Evolutionary conservation across 2,797 vertebrate genomes (phyloP).

Genomic region (Urocyon cinereoargenteus): DNA sequence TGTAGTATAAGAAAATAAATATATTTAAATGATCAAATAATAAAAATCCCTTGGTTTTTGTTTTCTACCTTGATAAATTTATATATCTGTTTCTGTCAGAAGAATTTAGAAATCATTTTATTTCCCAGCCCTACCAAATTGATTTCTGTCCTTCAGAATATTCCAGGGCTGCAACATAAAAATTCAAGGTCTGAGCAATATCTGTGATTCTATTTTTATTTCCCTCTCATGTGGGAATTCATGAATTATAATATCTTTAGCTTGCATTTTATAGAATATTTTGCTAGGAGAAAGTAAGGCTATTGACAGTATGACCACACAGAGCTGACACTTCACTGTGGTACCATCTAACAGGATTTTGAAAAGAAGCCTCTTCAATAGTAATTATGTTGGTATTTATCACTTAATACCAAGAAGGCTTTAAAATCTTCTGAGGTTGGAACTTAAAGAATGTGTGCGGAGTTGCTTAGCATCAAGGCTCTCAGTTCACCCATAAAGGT

Average conservation of each 20-base stretch:
- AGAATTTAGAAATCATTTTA: constrained; percentile 46
- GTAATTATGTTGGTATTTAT: background rate
- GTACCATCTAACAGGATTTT: background rate
- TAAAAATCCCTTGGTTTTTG: background rate
- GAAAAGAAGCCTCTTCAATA: background rate
- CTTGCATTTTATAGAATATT: background rate
- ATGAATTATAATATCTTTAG: background rate
- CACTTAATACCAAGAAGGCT: background rate
- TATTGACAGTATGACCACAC: background rate
- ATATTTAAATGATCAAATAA: background rate
- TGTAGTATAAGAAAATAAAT: background rate
- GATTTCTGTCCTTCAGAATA: background rate
- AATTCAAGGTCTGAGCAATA: background rate
- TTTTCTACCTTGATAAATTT: constrained; percentile 24
- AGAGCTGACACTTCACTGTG: background rate
- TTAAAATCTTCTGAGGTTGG: background rate
- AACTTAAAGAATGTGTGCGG: background rate
- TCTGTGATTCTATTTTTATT: background rate
- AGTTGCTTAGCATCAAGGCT: background rate
- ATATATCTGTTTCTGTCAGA: background rate
- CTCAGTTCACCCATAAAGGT: background rate
- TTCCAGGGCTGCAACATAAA: background rate
- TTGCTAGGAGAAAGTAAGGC: background rate
- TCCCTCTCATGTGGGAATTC: constrained; percentile 3
- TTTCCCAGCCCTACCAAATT: background rate